These are phyloP conservation scores for Dasysyrphus tricinctus DNA, from an alignment of 2,888 invertebrate genomes.

Conservation along the genomic window DNA sequence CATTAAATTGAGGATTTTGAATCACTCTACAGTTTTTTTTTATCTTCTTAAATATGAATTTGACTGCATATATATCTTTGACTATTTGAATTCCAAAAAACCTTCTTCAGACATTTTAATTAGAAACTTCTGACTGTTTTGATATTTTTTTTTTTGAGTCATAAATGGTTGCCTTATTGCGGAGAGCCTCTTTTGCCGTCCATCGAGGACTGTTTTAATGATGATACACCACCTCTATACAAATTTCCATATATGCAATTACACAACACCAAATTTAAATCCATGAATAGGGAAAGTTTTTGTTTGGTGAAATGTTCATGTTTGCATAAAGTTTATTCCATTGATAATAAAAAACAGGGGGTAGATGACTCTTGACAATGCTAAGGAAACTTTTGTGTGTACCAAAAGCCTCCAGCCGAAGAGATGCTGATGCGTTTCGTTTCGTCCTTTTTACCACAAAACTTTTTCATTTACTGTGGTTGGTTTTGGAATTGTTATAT, in stretches of 20 bases:
- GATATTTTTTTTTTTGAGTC: conserved; percentile 35
- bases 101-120: conserved; percentile 40
- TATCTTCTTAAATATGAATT: background rate
- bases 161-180: conserved; percentile 16
- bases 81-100: background rate
- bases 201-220: conserved; percentile 19
- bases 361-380: conserved; percentile 27
- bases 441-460: conserved; percentile 8
- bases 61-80: background rate
- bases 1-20: no score
- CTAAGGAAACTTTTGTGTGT: background rate
- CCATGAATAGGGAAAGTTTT: conserved; percentile 27
- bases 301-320: conserved; percentile 36
- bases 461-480: conserved; percentile 48
- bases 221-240: background rate
- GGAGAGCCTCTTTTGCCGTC: conserved; percentile 15
- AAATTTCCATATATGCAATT: background rate
- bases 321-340: conserved; percentile 47
- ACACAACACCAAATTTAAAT: background rate
- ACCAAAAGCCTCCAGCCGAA: background rate
- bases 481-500: conserved; percentile 22
- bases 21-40: no score
- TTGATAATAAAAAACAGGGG: conserved; percentile 30
- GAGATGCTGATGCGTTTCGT: background rate
- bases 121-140: conserved; percentile 40